These are phyloP conservation scores for Lepisosteus oculatus DNA, from an alignment of 2,113 vertebrate genomes.

Conservation along the genomic window DNA sequence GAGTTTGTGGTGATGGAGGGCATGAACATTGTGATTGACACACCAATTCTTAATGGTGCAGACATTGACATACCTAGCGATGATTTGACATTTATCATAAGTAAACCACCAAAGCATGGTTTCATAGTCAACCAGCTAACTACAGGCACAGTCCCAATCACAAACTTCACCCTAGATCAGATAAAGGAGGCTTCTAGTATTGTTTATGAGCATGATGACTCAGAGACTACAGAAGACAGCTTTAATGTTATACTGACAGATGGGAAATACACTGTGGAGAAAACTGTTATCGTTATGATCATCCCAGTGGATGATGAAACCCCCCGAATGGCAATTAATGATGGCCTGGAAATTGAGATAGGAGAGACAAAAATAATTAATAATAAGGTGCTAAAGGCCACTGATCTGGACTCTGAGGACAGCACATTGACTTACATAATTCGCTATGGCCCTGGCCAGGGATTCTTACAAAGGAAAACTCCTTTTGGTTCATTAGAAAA, in stretches of 20 bases:
- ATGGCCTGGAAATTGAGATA: conserved; percentile 87
- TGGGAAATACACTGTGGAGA: conserved; percentile 76
- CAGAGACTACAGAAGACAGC: conserved; percentile 84
- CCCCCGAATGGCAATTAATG: conserved; percentile 88
- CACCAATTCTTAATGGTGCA: conserved; percentile 82
- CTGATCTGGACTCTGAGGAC: conserved; percentile 91
- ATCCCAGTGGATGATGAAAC: conserved; percentile 94
- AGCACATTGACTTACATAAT: conserved; percentile 76
- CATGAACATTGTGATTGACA: conserved; percentile 90
- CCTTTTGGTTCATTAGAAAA: conserved; percentile 69
- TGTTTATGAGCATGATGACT: conserved; percentile 90
- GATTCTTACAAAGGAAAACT: conserved; percentile 72
- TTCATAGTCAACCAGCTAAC: conserved; percentile 82
- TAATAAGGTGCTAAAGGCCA: conserved; percentile 81
- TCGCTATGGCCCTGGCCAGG: conserved; percentile 81
- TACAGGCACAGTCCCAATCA: conserved; percentile 75
- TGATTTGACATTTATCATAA: conserved; percentile 76
- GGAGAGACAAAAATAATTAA: conserved; percentile 79
- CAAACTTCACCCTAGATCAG: conserved; percentile 85
- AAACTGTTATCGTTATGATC: conserved; percentile 74
- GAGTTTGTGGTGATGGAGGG: conserved; percentile 97
- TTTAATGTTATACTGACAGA: conserved; percentile 84
- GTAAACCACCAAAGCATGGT: conserved; percentile 76
- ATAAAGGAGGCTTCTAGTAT: conserved; percentile 87
- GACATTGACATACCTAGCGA: conserved; percentile 82